Evolutionary conservation across 2,113 vertebrate genomes (phyloP).

Genomic region (Choloepus hoffmanni): DNA sequence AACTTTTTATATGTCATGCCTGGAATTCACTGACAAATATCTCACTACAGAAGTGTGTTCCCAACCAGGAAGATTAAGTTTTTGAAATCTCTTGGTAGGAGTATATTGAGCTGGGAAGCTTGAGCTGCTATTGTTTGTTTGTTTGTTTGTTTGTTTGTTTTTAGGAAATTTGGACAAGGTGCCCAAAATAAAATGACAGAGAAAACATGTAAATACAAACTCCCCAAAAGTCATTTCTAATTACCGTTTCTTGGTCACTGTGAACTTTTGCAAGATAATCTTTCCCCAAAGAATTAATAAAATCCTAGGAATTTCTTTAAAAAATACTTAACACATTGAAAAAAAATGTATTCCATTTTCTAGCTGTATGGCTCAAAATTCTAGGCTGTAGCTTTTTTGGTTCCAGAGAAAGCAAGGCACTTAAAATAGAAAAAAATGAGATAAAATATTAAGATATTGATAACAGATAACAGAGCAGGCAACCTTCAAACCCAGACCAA

Average conservation of each 20-base stretch:
- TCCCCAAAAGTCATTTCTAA: not conserved
- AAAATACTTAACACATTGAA: too few species aligned
- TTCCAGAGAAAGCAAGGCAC: not conserved
- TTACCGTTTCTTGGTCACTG: not conserved
- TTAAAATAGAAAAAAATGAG: not conserved
- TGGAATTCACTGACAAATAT: not conserved
- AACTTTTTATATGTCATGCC: not conserved
- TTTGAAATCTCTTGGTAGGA: not conserved
- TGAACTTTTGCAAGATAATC: not conserved
- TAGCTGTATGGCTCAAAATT: not conserved
- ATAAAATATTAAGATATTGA: not conserved
- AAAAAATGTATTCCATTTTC: not conserved
- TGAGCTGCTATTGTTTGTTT: not conserved
- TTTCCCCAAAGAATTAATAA: not conserved
- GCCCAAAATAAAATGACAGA: slow-evolving; percentile 31
- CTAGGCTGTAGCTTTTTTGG: not conserved
- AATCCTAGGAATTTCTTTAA: not conserved
- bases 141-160: not conserved
- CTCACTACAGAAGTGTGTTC: not conserved
- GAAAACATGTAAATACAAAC: not conserved
- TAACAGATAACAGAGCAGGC: not conserved
- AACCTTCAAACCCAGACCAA: not conserved
- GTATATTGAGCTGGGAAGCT: not conserved
- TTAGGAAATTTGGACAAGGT: not conserved
- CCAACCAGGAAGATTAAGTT: not conserved